Evolutionary conservation across 1,140 invertebrate genomes (phyloP).

Genomic region (Yoshiicerus persimilis): DNA sequence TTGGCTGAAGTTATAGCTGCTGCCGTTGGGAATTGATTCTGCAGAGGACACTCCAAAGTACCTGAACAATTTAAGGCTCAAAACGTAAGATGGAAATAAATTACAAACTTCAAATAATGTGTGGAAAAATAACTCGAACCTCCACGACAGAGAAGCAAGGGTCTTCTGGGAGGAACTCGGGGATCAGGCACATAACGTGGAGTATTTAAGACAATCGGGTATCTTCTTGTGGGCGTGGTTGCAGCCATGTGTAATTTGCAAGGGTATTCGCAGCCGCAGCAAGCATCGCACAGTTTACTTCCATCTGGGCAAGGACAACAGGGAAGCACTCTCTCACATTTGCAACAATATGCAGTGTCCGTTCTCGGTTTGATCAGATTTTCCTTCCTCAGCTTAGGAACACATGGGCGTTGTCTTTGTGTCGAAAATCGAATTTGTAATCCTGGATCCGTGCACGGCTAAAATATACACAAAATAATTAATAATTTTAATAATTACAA

Average conservation of each 20-base stretch:
- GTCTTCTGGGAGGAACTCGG: conserved; percentile 31
- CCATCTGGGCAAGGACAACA: conserved; percentile 46
- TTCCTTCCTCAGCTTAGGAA: conserved; percentile 30
- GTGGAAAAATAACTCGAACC: background rate
- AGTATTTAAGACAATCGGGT: conserved; percentile 32
- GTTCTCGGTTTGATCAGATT: conserved; percentile 46
- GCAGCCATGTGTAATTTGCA: conserved; percentile 46
- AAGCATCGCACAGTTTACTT: conserved; percentile 37
- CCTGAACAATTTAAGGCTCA: conserved; percentile 12
- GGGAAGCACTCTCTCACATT: conserved; percentile 35
- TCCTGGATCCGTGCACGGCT: background rate
- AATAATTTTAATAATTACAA: background rate
- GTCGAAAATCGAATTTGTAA: conserved; percentile 28
- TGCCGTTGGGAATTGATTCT: conserved; percentile 44
- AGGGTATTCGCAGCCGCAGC: conserved; percentile 46
- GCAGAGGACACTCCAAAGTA: conserved; percentile 45
- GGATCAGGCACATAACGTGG: conserved; percentile 46
- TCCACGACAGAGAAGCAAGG: conserved; percentile 42
- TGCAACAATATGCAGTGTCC: conserved; percentile 36
- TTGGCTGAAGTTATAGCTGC: conserved; percentile 41
- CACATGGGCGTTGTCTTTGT: background rate
- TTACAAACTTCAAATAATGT: background rate
- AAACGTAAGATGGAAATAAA: background rate
- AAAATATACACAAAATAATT: background rate
- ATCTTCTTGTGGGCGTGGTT: conserved; percentile 41